These are phyloP conservation scores for Caenorhabditis sp. DNA, from an alignment of 2,888 invertebrate species.

Conservation along the genomic window DNA sequence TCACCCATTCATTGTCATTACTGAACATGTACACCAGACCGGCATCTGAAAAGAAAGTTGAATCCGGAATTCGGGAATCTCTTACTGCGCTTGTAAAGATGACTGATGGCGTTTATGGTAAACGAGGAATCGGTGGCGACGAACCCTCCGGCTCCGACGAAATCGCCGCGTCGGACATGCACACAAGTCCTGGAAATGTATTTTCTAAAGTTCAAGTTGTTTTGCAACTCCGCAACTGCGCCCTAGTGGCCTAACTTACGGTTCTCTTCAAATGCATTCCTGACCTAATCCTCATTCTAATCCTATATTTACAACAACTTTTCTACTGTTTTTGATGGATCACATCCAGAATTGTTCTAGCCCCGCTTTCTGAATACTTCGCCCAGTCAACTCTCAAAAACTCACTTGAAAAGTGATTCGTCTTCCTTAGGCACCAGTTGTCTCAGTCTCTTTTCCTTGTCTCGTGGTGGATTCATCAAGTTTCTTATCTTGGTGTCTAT, in stretches of 20 bases:
- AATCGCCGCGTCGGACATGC: constrained; percentile 52
- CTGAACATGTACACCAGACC: constrained; percentile 35
- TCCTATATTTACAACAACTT: no score
- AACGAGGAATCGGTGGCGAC: constrained; percentile 35
- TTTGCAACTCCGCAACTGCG: no score
- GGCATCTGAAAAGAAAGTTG: constrained; percentile 10
- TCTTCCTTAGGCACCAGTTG: constrained; percentile 13
- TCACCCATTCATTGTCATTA: constrained; percentile 37
- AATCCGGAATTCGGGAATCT: no score
- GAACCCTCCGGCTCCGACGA: constrained; percentile 30
- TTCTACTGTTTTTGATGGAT: no score
- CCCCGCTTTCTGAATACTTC: no score
- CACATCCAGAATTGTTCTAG: no score
- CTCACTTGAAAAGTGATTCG: constrained; percentile 35
- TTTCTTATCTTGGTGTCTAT: constrained; percentile 20
- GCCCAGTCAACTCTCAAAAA: no score
- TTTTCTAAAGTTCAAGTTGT: no score
- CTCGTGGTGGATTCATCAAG: constrained; percentile 31
- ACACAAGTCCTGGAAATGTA: constrained; percentile 48
- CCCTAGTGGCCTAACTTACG: no score
- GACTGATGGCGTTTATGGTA: constrained; percentile 33
- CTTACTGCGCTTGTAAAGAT: constrained; percentile 30
- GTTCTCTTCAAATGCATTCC: no score
- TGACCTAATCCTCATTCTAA: no score
- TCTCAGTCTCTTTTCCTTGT: not conserved